Conservation (phyloP, 2,797 vertebrate genomes). For the Thripadectes ignobilis region DNA sequence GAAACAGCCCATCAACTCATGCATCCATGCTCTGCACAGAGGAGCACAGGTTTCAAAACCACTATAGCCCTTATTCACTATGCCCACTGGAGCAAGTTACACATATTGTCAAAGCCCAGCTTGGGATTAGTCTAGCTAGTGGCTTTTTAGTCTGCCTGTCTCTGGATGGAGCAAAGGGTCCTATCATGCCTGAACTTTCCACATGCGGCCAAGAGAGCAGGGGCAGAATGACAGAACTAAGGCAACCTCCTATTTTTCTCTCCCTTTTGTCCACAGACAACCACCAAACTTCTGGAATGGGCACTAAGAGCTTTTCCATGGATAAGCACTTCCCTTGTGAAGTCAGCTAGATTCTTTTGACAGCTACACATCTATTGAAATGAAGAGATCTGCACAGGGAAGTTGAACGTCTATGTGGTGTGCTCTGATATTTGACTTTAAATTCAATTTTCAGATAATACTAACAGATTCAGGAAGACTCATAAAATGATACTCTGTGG, state of each 20-base stretch:
- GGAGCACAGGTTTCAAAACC: not conserved
- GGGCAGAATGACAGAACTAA: not conserved
- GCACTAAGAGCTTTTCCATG: not conserved
- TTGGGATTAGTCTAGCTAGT: not conserved
- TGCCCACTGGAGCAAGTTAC: not conserved
- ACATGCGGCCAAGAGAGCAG: not conserved
- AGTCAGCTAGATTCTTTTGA: not conserved
- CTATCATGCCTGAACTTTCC: accelerated
- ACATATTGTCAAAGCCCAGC: not conserved
- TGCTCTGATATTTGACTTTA: not conserved
- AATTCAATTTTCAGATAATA: not conserved
- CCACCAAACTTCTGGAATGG: not conserved
- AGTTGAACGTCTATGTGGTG: not conserved
- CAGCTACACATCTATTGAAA: not conserved
- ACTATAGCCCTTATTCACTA: not conserved
- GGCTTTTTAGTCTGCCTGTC: not conserved
- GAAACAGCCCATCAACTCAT: not conserved
- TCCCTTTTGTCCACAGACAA: not conserved
- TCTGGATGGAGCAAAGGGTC: not conserved
- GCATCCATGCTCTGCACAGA: not conserved
- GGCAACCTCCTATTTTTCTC: not conserved
- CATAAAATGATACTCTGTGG: not conserved
- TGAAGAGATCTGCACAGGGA: not conserved
- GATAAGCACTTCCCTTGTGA: not conserved
- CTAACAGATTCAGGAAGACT: not conserved